phyloP scores from a whole-genome alignment of 2,113 vertebrate species.

The Grammomys dolichurus region DNA sequence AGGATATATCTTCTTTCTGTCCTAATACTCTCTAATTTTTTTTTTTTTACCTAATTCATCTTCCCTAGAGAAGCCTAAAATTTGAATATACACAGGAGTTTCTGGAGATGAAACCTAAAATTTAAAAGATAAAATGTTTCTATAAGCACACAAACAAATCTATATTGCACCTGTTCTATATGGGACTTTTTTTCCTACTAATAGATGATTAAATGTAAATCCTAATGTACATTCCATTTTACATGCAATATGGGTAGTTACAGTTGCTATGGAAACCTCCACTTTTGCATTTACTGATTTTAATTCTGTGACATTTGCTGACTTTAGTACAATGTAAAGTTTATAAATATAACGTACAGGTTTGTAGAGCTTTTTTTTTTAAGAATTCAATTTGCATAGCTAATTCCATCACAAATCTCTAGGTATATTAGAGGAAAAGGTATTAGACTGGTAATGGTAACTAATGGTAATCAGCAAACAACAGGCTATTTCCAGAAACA shows the following conservation, averaged over 20 bases:
- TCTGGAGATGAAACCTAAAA: not conserved
- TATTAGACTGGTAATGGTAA: constrained; percentile 45
- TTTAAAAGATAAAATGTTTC: constrained; percentile 45
- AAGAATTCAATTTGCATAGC: constrained; percentile 82
- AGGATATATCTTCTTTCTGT: not conserved
- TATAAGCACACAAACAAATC: not conserved
- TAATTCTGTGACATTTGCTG: constrained; percentile 85
- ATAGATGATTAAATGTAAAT: constrained; percentile 80
- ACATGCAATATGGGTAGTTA: constrained; percentile 81
- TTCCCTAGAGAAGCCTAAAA: constrained; percentile 55
- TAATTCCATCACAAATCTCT: constrained; percentile 81
- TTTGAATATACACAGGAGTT: constrained; percentile 1
- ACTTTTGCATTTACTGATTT: constrained; percentile 84
- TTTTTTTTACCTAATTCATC: not conserved
- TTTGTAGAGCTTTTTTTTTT: constrained; percentile 74
- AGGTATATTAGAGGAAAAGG: constrained; percentile 57
- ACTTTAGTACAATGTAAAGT: constrained; percentile 85
- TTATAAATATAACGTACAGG: constrained; percentile 84
- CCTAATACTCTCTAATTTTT: not conserved
- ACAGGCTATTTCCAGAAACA: constrained; percentile 73
- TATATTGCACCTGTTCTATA: constrained; percentile 58
- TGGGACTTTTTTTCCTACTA: constrained; percentile 66
- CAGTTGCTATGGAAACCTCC: constrained; percentile 84
- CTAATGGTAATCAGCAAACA: constrained; percentile 66
- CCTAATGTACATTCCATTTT: constrained; percentile 81